Base-by-base conservation (phyloP, 2,888 invertebrate species). In the Dicranocentrus wangi region DNA sequence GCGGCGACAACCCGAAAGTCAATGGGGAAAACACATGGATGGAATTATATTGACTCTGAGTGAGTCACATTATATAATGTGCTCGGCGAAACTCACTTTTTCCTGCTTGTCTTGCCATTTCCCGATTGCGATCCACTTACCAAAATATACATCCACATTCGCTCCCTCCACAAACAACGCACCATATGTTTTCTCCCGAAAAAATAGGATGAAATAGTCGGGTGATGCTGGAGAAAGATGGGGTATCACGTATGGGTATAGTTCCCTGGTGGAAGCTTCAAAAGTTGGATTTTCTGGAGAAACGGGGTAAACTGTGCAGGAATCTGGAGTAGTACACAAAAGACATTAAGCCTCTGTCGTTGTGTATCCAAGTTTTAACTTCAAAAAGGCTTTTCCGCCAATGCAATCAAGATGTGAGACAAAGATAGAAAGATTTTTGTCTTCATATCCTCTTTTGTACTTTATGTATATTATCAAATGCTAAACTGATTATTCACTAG, bases 131-230 rank as follows among this genome's bases (percentile, higher is more conserved):
- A 17, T 55, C 25, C 43, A 65, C 43, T 32, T 32, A 61, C 32
- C 55, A 55, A n/a, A 10, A 72, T 28, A 63, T 15, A 5, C 47
- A 63, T 72, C 51, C 51, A 32, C 47, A 53, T 27, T 2, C 1
- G 27, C 55, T 75, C 53, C 63, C 47, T 51, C 27, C n/a, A 73
- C 66, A 66, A 75, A 75, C 42, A 75, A 58, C 66, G 66, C 27
- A 66, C 75, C 75, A 66, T 75, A 66, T 75, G 75, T 55, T 75
- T 58, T 19, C n/a, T n/a, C n/a, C 19, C 1, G 42, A 2, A 15
- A 72, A 51, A 23, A 55, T 23, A 21, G 23, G 21, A 55, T 51
- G 21, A 19, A 23, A 15, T 21, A 17, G 15, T 51, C 3, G 17
- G n/a, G 19, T 15, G n/a, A 51, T 51, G 8, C 51, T 17, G 51